A percentile compares a stretch with the other conserved stretches of the same genome.
These are phyloP conservation scores for Cercopithecus petaurista DNA, from an alignment of 2,797 vertebrate genomes.

Conservation along the genomic window DNA sequence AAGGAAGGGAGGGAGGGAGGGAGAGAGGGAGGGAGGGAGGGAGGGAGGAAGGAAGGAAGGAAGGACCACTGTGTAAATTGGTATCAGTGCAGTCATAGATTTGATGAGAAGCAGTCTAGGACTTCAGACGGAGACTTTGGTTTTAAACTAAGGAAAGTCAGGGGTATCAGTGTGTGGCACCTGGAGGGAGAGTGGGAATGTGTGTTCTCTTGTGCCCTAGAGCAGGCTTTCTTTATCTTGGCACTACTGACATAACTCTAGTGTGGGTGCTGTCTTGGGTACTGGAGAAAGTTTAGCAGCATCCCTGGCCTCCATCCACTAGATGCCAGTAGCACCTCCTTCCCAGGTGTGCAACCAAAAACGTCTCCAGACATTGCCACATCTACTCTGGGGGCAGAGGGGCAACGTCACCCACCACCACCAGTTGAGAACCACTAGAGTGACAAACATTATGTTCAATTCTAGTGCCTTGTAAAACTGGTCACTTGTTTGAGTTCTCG, in stretches of 20 bases:
- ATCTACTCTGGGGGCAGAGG: not conserved
- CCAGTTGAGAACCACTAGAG: not conserved
- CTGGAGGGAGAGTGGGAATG: rapidly evolving
- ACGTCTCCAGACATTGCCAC: not conserved
- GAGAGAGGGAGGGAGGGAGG: no score
- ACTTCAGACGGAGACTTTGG: not conserved
- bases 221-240: not conserved
- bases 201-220: not conserved
- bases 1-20: no score
- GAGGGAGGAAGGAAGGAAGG: no score
- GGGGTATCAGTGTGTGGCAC: rapidly evolving
- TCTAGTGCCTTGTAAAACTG: not conserved
- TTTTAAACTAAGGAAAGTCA: not conserved
- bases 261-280: rapidly evolving
- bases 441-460: not conserved
- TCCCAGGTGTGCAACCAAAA: not conserved
- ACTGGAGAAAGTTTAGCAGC: not conserved
- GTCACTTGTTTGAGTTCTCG: slow-evolving; percentile 31
- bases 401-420: not conserved
- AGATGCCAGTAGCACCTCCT: not conserved
- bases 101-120: not conserved
- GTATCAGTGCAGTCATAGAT: rapidly evolving
- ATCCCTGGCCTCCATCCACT: not conserved
- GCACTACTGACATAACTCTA: rapidly evolving
- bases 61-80: rapidly evolving